Percentiles rank a stretch among this genome's conserved stretches.
These are phyloP conservation scores for Acrobasis repandana DNA, from an alignment of 2,888 invertebrate genomes.

Conservation along the genomic window DNA sequence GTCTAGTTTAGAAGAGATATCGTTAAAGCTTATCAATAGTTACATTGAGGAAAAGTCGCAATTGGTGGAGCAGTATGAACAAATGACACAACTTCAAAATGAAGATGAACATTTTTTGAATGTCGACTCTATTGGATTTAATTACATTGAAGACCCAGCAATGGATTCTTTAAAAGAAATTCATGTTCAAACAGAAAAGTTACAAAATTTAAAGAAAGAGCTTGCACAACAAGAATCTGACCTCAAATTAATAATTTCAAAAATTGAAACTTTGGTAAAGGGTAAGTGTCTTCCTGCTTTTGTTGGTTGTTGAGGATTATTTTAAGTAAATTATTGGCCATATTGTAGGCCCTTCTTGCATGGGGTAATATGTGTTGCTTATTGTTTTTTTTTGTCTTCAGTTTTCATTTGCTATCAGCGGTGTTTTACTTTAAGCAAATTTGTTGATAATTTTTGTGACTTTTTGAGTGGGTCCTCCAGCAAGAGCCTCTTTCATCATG, in stretches of 20 bases:
- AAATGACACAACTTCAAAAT: slow-evolving; percentile 86
- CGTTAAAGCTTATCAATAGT: slow-evolving; percentile 86
- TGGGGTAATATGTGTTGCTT: no score
- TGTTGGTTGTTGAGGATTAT: no score
- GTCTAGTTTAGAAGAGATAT: slow-evolving; percentile 90
- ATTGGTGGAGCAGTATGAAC: slow-evolving; percentile 85
- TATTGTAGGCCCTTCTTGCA: no score
- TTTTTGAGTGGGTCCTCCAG: no score
- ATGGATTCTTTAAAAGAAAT: slow-evolving; percentile 86
- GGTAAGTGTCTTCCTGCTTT: slow-evolving; percentile 47
- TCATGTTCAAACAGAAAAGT: slow-evolving; percentile 84
- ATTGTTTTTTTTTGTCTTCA: no score
- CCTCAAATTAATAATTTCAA: slow-evolving; percentile 75
- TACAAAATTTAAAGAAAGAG: slow-evolving; percentile 84
- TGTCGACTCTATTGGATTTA: slow-evolving; percentile 84
- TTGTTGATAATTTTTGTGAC: no score
- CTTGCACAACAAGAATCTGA: slow-evolving; percentile 84
- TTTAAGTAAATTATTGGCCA: no score
- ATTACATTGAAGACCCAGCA: slow-evolving; percentile 83
- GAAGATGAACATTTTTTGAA: slow-evolving; percentile 75
- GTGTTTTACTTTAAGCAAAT: no score
- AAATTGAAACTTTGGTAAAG: slow-evolving; percentile 60
- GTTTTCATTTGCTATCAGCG: no score
- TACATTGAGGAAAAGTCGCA: slow-evolving; percentile 87
- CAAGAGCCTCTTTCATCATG: no score